Conservation (phyloP, 2,797 vertebrate genomes). For the Trichosurus vulpecula region DNA sequence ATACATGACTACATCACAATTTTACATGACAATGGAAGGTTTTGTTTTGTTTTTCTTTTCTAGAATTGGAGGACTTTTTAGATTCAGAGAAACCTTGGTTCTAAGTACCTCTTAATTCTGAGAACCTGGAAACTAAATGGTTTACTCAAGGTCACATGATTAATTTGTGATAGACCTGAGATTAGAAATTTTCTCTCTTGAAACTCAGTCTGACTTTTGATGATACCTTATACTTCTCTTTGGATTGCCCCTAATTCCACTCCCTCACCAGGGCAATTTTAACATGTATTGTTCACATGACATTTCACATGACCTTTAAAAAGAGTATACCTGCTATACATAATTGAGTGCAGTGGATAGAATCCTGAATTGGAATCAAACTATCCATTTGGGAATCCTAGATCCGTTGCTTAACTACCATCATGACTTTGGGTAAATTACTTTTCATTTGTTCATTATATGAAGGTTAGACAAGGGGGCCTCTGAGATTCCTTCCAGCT, state of each 20-base stretch:
- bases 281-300: not conserved
- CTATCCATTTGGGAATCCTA: not conserved
- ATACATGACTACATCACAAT: not conserved
- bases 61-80: not conserved
- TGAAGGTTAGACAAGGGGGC: not conserved
- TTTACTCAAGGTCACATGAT: not conserved
- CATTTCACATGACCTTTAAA: too few relatives aligned
- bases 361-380: not conserved
- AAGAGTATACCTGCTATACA: not conserved
- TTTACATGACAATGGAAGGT: not conserved
- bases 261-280: not conserved
- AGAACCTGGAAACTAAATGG: not conserved
- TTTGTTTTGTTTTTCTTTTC: not conserved
- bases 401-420: not conserved
- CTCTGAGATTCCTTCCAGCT: not conserved
- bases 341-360: not conserved
- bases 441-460: not conserved
- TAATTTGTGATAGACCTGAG: not conserved
- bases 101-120: not conserved
- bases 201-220: not conserved
- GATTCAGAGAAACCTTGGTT: not conserved
- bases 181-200: not conserved
- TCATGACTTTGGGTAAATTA: not conserved
- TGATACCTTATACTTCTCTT: not conserved
- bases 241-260: not conserved